These are phyloP conservation scores for Heliopora coerulea DNA, from an alignment of 92 coral and sea anemone genomes.

Conservation along the genomic window DNA sequence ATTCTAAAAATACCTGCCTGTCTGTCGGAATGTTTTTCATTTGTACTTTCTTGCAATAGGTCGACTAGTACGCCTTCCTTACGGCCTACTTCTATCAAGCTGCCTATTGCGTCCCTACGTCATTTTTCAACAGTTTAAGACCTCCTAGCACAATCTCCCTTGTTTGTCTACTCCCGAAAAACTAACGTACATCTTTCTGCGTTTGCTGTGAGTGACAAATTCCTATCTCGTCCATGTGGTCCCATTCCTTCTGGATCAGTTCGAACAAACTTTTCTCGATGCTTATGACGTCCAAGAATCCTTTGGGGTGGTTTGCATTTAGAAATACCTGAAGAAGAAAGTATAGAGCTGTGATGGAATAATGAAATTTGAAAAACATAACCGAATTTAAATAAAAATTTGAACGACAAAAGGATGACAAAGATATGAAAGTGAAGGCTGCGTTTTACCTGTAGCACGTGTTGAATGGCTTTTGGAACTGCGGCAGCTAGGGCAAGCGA, in stretches of 20 bases:
- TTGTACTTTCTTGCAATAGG: no score
- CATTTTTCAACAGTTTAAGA: not conserved
- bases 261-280: conserved; percentile 86
- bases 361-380: no score
- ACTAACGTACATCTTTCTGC: conserved; percentile 83
- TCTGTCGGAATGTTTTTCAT: no score
- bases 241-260: conserved; percentile 89
- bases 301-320: conserved; percentile 72
- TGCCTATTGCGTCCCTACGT: no score
- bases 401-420: no score
- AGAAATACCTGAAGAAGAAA: conserved; percentile 53
- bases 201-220: conserved; percentile 77
- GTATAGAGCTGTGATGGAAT: no score
- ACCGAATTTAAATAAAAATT: no score
- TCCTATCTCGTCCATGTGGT: conserved; percentile 75
- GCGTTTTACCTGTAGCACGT: conserved; percentile 72
- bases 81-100: not conserved
- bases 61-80: no score
- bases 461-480: conserved; percentile 64
- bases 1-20: no score
- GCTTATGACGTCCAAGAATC: conserved; percentile 80
- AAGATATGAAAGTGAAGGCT: no score
- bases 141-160: not conserved
- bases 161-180: not conserved
- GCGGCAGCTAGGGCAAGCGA: conserved; percentile 82